phyloP scores from a whole-genome alignment of 2,888 invertebrate genomes.

The Eudasyphora cyanicolor region DNA sequence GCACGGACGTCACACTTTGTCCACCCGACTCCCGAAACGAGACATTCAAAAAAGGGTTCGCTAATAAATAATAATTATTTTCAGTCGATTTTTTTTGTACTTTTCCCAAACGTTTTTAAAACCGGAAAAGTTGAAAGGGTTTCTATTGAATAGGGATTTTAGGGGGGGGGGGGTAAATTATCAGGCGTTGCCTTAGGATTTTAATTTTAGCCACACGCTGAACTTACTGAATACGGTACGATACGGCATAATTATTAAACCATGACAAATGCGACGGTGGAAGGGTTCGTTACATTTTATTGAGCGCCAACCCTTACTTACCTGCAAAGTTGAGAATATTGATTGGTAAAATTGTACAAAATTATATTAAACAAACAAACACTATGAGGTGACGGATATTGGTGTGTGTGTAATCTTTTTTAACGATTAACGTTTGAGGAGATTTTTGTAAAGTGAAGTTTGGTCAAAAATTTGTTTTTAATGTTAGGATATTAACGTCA shows the following conservation, averaged over 20 bases:
- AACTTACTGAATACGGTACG: background rate
- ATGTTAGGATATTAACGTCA: too few species aligned
- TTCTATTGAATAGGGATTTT: background rate
- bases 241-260: background rate
- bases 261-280: background rate
- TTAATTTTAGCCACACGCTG: background rate
- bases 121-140: background rate
- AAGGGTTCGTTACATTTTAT: background rate
- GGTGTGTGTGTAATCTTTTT: too few species aligned
- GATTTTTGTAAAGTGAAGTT: too few species aligned
- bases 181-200: too few species aligned
- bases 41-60: background rate
- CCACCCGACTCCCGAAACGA: background rate
- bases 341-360: too few species aligned
- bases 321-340: background rate
- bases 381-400: too few species aligned
- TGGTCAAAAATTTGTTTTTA: too few species aligned
- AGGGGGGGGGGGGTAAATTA: background rate
- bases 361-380: too few species aligned
- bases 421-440: too few species aligned
- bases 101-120: background rate
- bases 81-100: background rate
- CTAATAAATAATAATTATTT: slow-evolving; percentile 12
- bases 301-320: too few species aligned
- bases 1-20: background rate